Evolutionary conservation across 2,797 vertebrate species (phyloP), one percentile per base, ranked within the genome.

Genomic region (Myripristis jacobus): DNA sequence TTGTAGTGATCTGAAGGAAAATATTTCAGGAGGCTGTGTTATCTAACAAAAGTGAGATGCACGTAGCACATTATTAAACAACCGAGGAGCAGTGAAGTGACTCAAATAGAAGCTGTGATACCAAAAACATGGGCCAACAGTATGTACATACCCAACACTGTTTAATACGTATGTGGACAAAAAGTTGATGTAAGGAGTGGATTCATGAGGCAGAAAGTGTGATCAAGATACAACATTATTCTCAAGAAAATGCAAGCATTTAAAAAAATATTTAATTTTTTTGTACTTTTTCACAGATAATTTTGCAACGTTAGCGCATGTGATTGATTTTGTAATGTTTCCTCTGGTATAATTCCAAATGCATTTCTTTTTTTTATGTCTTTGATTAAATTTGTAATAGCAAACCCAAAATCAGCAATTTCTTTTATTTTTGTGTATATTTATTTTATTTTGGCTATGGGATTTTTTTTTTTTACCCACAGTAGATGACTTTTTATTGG

Each of bases 61-160:
- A 53, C 21, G 67, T 47, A 34, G 51, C 1, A 4, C 44, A 31
- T 31, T 7, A 9, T 67, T 69, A 18, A 18, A 56, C 19, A 46
- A 41, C 16, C 19, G 21, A 79, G 41, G 19, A 70, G 31, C 31
- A 25, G 4, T 70, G 2, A 31, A 76, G 34, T 43, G 57, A 65
- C 41, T 63, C 50, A 64, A 77, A 55, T 63, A 68, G 43, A 80
- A 87, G 68, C 86, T 89, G 89, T 92, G 90, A 31, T 31, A 31
- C 29, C 5, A 31, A 31, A 91, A 86, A 21, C 27, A 34, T 55
- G n/a, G n/a, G n/a, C n/a, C n/a, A n/a, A n/a, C n/a, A n/a, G n/a
- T n/a, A 4, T 68, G 59, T 60, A 77, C 74, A 46, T 83, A 75
- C 80, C 65, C 82, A 15, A 61, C 41, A 60, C 36, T 57, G 51